Evolutionary conservation across 2,888 invertebrate species (phyloP), one percentile per base, ranked within the genome.

Genomic region (Tiphia femorata): DNA sequence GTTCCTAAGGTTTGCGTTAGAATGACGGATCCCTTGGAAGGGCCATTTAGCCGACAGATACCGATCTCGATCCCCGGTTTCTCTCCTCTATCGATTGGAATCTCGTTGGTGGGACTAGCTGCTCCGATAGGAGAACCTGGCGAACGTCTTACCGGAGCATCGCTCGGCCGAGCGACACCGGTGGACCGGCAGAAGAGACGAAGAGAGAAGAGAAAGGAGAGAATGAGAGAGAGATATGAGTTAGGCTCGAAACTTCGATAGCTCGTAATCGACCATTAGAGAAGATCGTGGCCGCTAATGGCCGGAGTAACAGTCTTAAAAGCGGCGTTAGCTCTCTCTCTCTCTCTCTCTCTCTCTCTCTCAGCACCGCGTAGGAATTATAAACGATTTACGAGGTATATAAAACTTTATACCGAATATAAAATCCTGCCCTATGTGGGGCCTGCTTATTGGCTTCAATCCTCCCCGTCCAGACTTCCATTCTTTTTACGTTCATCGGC

Each of bases 1-100:
- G 12, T 33, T 33, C 33, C 33, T n/a, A 14, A n/a, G 33, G 12
- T 14, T n/a, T 79, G 79, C 75, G 80, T 75, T 76, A 78, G 79
- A 80, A 80, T 80, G 80, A 80, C 77, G 73, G 73, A 80, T 80
- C 75, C 77, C 66, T 73, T 58, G 59, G 64, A 56, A 70, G 71
- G 70, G 70, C 75, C 74, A 75, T 78, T 77, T 78, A 77, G 78
- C 69, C 71, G 64, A 68, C 62, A 76, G 80, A 80, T 80, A 80
- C 70, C 61, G 65, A 80, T 80, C 79, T 78, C 71, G 71, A 65
- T 61, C 61, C 51, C 61, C 57, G 58, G 56, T 47, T 42, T 59
- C 69, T 47, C 50, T n/a, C n/a, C 50, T 54, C 58, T 66, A 67
- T 68, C 70, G 50, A n/a, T 23, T 43, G 64, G 52, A 70, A 69